Conservation (phyloP, 1,140 invertebrate genomes). For the Drosophila pallidifrons region DNA sequence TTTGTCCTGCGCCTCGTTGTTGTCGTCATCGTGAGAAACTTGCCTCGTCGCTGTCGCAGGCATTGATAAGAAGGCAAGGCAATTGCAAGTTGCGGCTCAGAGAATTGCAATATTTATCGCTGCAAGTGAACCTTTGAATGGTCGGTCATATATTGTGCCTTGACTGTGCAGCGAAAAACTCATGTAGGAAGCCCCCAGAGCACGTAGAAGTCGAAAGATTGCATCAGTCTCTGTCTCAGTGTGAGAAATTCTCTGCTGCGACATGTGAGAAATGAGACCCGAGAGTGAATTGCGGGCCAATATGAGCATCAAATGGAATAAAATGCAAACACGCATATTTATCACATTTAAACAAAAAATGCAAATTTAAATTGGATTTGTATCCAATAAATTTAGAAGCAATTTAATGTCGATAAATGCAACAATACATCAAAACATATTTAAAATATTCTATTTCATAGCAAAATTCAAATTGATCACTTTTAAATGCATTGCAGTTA, state of each 20-base stretch:
- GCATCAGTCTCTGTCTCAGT: constrained; percentile 1
- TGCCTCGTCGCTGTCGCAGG: constrained; percentile 52
- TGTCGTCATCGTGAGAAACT: constrained; percentile 72
- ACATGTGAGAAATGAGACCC: constrained; percentile 16
- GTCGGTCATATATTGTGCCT: constrained; percentile 49
- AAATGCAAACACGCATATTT: constrained; percentile 3
- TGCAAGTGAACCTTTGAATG: constrained; percentile 66
- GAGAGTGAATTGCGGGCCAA: constrained; percentile 18
- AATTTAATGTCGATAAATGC: too few species aligned
- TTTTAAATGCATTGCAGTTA: too few species aligned
- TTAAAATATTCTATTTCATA: too few species aligned
- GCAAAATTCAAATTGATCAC: background rate
- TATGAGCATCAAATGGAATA: constrained; percentile 8
- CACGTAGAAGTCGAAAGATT: background rate
- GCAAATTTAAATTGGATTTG: background rate
- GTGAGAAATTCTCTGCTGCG: constrained; percentile 6
- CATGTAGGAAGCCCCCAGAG: constrained; percentile 37
- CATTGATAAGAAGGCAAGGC: constrained; percentile 62
- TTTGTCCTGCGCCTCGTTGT: constrained; percentile 57
- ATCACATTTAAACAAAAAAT: background rate
- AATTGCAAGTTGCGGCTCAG: constrained; percentile 1
- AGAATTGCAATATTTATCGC: constrained; percentile 75
- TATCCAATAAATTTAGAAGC: too few species aligned
- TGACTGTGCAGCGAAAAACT: constrained; percentile 50
- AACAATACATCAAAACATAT: too few species aligned